A percentile compares a stretch with the other conserved stretches of the same genome.
phyloP scores from a whole-genome alignment of 2,888 invertebrate species.

The Plebejus argus region DNA sequence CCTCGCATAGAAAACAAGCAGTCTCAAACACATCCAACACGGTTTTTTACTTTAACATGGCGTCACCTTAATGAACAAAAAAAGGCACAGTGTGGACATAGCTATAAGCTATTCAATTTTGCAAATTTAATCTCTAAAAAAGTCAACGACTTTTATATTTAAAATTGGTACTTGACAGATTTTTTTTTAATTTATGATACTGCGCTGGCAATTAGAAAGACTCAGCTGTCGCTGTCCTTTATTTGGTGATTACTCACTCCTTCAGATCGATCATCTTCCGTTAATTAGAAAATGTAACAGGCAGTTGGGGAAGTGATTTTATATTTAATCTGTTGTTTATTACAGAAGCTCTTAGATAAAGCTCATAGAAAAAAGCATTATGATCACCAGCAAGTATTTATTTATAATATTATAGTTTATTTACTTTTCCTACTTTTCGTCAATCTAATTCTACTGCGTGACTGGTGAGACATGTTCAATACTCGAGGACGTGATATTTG shows the following conservation, averaged over 20 bases:
- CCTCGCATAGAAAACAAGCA: no score
- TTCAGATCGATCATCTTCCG: not conserved
- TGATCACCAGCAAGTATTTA: no score
- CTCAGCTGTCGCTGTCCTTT: not conserved
- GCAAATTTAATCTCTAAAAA: not conserved
- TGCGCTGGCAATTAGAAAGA: not conserved
- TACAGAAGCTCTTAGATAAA: not conserved
- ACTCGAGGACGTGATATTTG: no score
- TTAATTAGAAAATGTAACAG: not conserved
- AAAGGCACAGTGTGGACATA: no score
- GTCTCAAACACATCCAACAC: no score
- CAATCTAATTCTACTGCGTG: no score
- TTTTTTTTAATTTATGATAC: not conserved
- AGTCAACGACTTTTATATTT: not conserved
- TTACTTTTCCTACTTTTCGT: no score
- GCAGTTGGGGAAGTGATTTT: not conserved
- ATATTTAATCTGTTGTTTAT: not conserved
- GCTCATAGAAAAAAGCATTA: not conserved
- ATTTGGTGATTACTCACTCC: not conserved
- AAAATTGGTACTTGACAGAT: not conserved
- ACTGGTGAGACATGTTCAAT: no score
- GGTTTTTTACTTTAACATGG: no score
- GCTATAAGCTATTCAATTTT: no score
- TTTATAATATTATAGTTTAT: no score
- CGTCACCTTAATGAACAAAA: no score